phyloP scores from a whole-genome alignment of 1,140 invertebrate genomes.

The Phenacoccus solenopsis region DNA sequence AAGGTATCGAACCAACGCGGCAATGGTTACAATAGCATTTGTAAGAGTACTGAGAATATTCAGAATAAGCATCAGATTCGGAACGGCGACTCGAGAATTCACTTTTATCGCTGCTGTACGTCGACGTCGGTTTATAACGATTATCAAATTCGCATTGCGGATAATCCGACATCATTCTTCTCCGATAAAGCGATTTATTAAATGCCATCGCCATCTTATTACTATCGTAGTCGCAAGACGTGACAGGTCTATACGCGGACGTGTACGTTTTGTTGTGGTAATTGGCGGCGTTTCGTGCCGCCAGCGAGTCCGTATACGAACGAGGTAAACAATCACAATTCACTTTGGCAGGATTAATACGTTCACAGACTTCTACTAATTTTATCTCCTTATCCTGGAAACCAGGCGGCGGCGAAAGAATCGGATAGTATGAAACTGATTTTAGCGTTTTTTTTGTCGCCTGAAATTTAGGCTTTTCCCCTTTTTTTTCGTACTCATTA shows the following conservation, averaged over 20 bases:
- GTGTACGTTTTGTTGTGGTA: background rate
- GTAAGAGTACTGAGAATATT: background rate
- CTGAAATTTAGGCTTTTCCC: background rate
- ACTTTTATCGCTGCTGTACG: background rate
- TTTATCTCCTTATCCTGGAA: background rate
- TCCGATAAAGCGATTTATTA: background rate
- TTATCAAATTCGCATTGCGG: background rate
- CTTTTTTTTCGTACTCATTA: background rate
- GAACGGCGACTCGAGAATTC: background rate
- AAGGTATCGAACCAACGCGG: background rate
- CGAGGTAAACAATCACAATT: background rate
- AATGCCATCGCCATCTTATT: background rate
- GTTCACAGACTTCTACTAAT: background rate
- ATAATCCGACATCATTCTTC: background rate
- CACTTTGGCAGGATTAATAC: background rate
- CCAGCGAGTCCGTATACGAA: background rate
- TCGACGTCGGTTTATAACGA: background rate
- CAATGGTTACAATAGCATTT: background rate
- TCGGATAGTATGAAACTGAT: background rate
- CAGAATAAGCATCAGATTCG: background rate
- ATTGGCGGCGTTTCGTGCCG: background rate
- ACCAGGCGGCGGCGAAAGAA: background rate
- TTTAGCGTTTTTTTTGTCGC: background rate
- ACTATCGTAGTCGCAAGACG: no score
- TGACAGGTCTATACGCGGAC: no score